phyloP scores from a whole-genome alignment of 2,797 vertebrate genomes.

The Halcyon badia region DNA sequence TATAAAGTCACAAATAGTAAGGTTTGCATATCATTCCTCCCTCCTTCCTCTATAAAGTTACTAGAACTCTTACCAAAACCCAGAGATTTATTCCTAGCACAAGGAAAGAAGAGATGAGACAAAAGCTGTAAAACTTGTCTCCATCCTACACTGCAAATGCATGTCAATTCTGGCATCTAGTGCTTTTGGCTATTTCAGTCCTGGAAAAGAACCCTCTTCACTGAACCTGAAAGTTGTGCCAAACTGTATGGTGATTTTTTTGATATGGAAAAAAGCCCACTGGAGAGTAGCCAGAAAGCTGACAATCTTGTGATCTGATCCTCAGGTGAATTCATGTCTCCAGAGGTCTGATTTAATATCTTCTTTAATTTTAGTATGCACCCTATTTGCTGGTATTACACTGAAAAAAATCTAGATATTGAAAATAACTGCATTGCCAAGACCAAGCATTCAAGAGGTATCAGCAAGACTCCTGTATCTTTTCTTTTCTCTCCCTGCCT shows the following conservation, averaged over 20 bases:
- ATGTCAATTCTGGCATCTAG: conserved; percentile 37
- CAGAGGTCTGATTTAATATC: conserved; percentile 11
- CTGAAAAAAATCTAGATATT: background rate
- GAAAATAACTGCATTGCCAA: background rate
- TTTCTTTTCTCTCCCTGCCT: background rate
- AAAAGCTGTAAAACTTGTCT: conserved; percentile 59
- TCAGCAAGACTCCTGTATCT: background rate
- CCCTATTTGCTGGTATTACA: background rate
- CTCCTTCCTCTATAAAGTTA: background rate
- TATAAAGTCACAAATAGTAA: background rate
- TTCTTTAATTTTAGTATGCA: background rate
- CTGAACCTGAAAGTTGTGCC: conserved; percentile 30
- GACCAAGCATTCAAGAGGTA: background rate
- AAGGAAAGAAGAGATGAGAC: conserved; percentile 18
- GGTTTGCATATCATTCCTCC: background rate
- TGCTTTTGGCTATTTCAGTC: conserved; percentile 33
- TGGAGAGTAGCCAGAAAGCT: background rate
- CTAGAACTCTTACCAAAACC: conserved; percentile 32
- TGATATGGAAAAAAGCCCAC: conserved; percentile 44
- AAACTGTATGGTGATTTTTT: conserved; percentile 46
- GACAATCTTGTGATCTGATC: conserved; percentile 28
- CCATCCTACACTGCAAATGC: background rate
- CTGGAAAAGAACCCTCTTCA: conserved; percentile 51
- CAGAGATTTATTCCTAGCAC: conserved; percentile 23
- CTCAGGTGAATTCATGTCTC: conserved; percentile 28